Conservation (phyloP, 1,140 invertebrate species). For the Anoplophora glabripennis region DNA sequence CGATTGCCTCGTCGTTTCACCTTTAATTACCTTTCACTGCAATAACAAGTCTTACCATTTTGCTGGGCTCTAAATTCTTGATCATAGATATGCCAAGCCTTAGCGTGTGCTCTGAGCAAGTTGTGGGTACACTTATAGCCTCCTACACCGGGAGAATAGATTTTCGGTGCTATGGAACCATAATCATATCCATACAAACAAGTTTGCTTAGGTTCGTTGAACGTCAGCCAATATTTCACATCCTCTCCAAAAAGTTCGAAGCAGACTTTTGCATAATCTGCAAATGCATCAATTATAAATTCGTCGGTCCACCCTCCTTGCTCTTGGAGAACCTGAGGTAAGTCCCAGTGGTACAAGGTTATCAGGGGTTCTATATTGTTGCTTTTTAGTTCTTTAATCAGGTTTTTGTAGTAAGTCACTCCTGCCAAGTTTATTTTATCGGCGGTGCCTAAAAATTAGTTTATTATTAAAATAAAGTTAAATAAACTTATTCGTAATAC, state of each 20-base stretch:
- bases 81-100: conserved; percentile 55
- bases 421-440: too few relatives aligned
- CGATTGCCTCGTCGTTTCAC: too few relatives aligned
- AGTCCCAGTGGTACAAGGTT: conserved; percentile 48
- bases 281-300: conserved; percentile 56
- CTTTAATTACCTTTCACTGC: too few relatives aligned
- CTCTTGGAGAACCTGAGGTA: conserved; percentile 63
- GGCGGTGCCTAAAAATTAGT: too few relatives aligned
- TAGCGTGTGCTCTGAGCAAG: conserved; percentile 54
- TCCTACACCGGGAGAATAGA: conserved; percentile 53
- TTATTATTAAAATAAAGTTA: too few relatives aligned
- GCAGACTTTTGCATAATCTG: conserved; percentile 37
- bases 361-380: conserved; percentile 61
- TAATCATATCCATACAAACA: too few relatives aligned
- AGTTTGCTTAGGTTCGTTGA: conserved; percentile 50
- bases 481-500: too few relatives aligned
- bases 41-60: conserved; percentile 4
- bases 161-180: conserved; percentile 38
- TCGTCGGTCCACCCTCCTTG: conserved; percentile 65
- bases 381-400: not conserved
- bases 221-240: conserved; percentile 37
- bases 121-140: conserved; percentile 56
- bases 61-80: conserved; percentile 43
- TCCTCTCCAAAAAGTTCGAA: conserved; percentile 22
- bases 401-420: too few relatives aligned